Evolutionary conservation across 2,113 vertebrate species (phyloP).

Genomic region (Polypterus senegalus): DNA sequence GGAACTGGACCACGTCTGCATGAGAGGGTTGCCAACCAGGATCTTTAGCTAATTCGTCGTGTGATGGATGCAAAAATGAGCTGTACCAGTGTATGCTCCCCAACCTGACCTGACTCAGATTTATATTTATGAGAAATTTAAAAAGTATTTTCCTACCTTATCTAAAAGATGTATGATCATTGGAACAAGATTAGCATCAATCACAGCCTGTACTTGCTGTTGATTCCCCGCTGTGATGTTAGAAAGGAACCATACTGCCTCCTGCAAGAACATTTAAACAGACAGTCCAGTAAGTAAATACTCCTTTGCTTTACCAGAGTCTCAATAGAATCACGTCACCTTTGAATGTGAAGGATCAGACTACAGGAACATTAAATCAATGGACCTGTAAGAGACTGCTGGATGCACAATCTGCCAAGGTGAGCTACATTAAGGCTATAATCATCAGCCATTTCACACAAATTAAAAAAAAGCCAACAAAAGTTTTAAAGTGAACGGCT

Average conservation of each 20-base stretch:
- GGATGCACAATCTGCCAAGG: constrained; percentile 43
- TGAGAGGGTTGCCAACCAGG: too few relatives aligned
- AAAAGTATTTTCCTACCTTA: constrained; percentile 58
- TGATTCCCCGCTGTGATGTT: constrained; percentile 98
- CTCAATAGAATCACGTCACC: too few relatives aligned
- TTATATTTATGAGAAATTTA: too few relatives aligned
- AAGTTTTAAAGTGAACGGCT: constrained; percentile 42
- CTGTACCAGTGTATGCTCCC: too few relatives aligned
- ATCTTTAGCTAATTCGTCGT: too few relatives aligned
- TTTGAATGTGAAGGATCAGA: constrained; percentile 65
- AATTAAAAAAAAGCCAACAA: constrained; percentile 36
- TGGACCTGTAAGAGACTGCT: constrained; percentile 53
- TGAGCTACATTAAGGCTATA: constrained; percentile 61
- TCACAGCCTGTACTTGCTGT: constrained; percentile 97
- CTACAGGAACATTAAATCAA: constrained; percentile 36
- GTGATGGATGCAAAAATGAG: too few relatives aligned
- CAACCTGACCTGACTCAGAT: too few relatives aligned
- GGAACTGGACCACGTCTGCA: too few relatives aligned
- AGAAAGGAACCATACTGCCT: constrained; percentile 98
- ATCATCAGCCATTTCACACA: constrained; percentile 61
- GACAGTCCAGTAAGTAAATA: not conserved
- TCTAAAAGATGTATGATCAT: constrained; percentile 98
- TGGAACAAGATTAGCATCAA: constrained; percentile 91
- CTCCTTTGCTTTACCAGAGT: not conserved
- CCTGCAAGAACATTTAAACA: constrained; percentile 52